Conservation (phyloP, 2,888 invertebrate genomes). For the Cheilosia vulpina region DNA sequence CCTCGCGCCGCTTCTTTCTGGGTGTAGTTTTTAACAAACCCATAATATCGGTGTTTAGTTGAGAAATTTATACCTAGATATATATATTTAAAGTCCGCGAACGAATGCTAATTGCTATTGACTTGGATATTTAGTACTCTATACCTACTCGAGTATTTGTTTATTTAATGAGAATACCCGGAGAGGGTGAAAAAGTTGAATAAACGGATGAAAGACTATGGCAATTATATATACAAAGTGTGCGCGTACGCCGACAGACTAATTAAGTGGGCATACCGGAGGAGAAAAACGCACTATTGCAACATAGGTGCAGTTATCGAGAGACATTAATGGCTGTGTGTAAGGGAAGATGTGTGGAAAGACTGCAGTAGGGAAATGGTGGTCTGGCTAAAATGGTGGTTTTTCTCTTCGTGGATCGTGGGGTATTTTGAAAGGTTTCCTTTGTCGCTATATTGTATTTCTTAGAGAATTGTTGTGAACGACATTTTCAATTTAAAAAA, state of each 20-base stretch:
- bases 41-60: slow-evolving; percentile 17
- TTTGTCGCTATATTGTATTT: background rate
- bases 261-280: slow-evolving; percentile 6
- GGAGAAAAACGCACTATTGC: slow-evolving; percentile 9
- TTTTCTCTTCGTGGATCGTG: background rate
- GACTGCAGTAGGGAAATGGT: background rate
- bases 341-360: slow-evolving; percentile 1
- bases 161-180: slow-evolving; percentile 4
- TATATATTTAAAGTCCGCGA: slow-evolving; percentile 16
- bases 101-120: slow-evolving; percentile 25
- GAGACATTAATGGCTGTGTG: slow-evolving; percentile 15
- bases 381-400: background rate
- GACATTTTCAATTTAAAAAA: no score
- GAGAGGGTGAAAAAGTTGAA: slow-evolving; percentile 1
- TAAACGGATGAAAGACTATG: slow-evolving; percentile 23
- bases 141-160: slow-evolving; percentile 9
- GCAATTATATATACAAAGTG: slow-evolving; percentile 27
- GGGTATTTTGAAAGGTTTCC: background rate
- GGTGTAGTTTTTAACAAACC: background rate
- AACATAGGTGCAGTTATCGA: slow-evolving; percentile 13
- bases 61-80: background rate
- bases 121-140: slow-evolving; percentile 18
- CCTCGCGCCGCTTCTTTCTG: no score
- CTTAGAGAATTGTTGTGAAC: background rate
- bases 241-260: slow-evolving; percentile 21